A percentile compares a stretch with the other conserved stretches of the same genome.
These are phyloP conservation scores for Erpobdella octoculata DNA, from an alignment of 2,888 invertebrate species.

Conservation along the genomic window DNA sequence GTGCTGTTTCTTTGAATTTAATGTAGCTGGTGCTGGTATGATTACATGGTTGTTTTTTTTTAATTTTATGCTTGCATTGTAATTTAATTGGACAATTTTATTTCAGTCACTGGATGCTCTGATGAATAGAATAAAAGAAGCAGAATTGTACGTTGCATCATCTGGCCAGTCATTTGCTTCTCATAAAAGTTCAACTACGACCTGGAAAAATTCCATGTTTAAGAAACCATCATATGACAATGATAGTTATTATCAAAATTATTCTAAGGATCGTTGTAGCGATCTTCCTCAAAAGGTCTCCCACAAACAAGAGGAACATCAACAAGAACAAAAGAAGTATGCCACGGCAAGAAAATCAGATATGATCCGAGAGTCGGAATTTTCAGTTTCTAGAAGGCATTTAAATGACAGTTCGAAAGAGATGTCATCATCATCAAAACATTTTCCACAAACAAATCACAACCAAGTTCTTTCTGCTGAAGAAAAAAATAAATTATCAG, in stretches of 20 bases:
- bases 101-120: conserved; percentile 56
- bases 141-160: conserved; percentile 46
- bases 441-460: no score
- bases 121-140: conserved; percentile 54
- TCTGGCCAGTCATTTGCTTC: conserved; percentile 10
- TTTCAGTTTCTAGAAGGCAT: no score
- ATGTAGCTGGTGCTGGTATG: not conserved
- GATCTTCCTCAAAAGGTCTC: conserved; percentile 27
- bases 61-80: not conserved
- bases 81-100: not conserved
- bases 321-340: not conserved
- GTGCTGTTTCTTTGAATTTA: not conserved
- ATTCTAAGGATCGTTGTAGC: not conserved
- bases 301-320: not conserved
- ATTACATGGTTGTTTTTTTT: not conserved
- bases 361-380: not conserved
- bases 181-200: not conserved
- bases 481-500: conserved; percentile 81
- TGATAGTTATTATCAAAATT: no score
- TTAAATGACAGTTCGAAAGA: no score
- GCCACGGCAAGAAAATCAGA: not conserved
- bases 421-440: no score
- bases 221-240: not conserved
- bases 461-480: conserved; percentile 47
- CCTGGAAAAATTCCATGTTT: no score